phyloP scores from a whole-genome alignment of 2,113 vertebrate species.

The Empidonax traillii region DNA sequence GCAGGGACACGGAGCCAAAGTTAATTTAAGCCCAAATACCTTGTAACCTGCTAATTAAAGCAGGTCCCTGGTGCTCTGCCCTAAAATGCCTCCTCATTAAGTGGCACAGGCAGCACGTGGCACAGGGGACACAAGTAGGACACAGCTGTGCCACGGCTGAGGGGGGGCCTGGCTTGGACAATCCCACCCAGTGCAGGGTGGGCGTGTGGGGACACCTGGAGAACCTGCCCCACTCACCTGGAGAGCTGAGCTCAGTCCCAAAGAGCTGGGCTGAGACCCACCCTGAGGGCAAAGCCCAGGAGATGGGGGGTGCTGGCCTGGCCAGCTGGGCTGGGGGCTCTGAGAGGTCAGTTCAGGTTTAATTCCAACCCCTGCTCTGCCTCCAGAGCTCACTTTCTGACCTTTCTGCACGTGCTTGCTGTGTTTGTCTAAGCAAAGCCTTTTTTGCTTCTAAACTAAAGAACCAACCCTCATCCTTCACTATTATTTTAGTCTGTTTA shows the following conservation, averaged over 20 bases:
- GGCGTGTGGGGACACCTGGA: accelerated
- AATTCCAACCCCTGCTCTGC: background rate
- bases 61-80: constrained; percentile 75
- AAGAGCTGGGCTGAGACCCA: background rate
- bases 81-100: constrained; percentile 76
- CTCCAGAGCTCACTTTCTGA: background rate
- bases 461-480: background rate
- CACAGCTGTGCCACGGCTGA: constrained; percentile 67
- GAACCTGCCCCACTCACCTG: no score
- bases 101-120: constrained; percentile 67
- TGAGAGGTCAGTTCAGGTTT: background rate
- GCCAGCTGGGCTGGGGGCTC: background rate
- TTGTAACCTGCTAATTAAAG: constrained; percentile 83
- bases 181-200: accelerated
- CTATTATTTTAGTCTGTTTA: constrained; percentile 38
- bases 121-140: background rate
- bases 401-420: background rate
- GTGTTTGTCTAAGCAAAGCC: constrained; percentile 1
- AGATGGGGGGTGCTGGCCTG: background rate
- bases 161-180: constrained; percentile 61
- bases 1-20: background rate
- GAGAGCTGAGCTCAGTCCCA: accelerated
- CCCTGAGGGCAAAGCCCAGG: background rate
- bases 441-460: constrained; percentile 18
- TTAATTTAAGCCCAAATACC: constrained; percentile 67